phyloP scores from a whole-genome alignment of 2,888 invertebrate species.

The Phyto melanocephala region DNA sequence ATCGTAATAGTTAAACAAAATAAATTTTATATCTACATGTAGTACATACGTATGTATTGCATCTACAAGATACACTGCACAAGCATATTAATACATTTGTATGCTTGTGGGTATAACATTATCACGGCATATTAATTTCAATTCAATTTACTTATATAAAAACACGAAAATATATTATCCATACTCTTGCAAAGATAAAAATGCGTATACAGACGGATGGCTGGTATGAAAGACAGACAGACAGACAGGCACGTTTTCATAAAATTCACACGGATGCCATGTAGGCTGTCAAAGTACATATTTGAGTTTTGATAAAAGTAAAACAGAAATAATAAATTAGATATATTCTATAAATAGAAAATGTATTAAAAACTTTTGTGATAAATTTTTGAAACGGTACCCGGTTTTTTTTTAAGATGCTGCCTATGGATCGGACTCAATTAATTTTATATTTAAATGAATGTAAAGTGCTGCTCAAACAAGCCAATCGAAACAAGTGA shows the following conservation, averaged over 20 bases:
- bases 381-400: too few species aligned
- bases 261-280: background rate
- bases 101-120: background rate
- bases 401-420: too few species aligned
- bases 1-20: background rate
- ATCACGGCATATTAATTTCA: constrained; percentile 19
- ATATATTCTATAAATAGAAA: too few species aligned
- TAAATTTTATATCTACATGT: background rate
- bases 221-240: background rate
- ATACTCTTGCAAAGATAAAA: background rate
- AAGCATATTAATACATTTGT: background rate
- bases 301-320: too few species aligned
- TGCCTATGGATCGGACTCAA: too few species aligned
- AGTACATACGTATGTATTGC: too few species aligned
- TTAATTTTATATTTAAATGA: too few species aligned
- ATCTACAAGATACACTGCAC: background rate
- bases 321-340: too few species aligned
- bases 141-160: constrained; percentile 5
- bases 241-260: background rate
- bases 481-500: too few species aligned
- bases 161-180: background rate
- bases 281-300: too few species aligned
- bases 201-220: background rate
- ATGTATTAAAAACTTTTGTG: too few species aligned
- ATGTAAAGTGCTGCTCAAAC: too few species aligned